Evolutionary conservation across 2,797 vertebrate genomes (phyloP).

Genomic region (Bovichtus variegatus): DNA sequence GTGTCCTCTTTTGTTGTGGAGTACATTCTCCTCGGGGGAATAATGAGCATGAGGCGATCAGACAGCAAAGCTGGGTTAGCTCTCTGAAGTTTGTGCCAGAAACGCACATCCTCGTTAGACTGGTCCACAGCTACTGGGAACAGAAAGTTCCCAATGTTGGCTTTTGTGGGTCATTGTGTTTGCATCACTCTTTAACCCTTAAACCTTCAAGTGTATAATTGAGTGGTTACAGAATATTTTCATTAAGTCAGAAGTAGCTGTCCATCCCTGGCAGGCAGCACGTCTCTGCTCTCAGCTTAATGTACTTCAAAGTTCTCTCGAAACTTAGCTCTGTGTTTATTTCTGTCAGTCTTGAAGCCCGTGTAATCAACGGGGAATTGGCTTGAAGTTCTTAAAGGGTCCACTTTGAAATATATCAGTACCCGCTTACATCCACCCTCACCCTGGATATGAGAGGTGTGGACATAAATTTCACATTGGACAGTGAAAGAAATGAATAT

Average conservation of each 20-base stretch:
- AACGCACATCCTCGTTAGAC: conserved; percentile 71
- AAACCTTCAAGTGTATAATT: conserved; percentile 72
- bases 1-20: conserved; percentile 62
- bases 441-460: conserved; percentile 73
- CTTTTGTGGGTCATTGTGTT: conserved; percentile 68
- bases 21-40: conserved; percentile 57
- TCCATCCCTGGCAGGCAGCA: conserved; percentile 48
- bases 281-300: conserved; percentile 60
- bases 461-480: conserved; percentile 77
- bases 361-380: conserved; percentile 78
- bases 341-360: conserved; percentile 68
- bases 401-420: conserved; percentile 80
- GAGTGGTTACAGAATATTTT: conserved; percentile 74
- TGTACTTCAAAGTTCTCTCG: conserved; percentile 76
- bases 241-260: conserved; percentile 69
- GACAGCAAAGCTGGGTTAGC: conserved; percentile 66
- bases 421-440: conserved; percentile 58
- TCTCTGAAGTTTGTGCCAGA: conserved; percentile 74
- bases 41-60: conserved; percentile 76
- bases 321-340: conserved; percentile 75
- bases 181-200: conserved; percentile 59
- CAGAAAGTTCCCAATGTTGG: conserved; percentile 65
- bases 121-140: conserved; percentile 62
- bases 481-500: conserved; percentile 81
- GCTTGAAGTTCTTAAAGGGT: conserved; percentile 76